phyloP scores from a whole-genome alignment of 2,113 vertebrate genomes.

The Aepyceros melampus region DNA sequence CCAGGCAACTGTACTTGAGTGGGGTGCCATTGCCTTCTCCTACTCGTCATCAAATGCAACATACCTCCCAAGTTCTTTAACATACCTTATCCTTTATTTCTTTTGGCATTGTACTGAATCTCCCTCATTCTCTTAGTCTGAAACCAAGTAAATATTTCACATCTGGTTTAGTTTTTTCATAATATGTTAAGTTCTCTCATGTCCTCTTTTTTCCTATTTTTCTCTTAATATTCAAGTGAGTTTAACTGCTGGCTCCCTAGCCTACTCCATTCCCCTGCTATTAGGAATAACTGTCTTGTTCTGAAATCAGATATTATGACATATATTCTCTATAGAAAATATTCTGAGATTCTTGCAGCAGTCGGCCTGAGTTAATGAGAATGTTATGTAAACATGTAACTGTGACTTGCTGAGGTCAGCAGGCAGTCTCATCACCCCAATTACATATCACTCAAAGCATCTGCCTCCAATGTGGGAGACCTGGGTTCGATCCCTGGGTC shows the following conservation, averaged over 20 bases:
- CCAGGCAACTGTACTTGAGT: too few relatives aligned
- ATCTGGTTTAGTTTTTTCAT: rapidly evolving
- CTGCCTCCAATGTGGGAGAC: too few relatives aligned
- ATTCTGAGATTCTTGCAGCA: rapidly evolving
- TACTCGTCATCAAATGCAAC: rapidly evolving
- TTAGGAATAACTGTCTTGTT: not conserved
- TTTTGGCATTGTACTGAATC: rapidly evolving
- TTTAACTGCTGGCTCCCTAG: not conserved
- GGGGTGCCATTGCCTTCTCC: too few relatives aligned
- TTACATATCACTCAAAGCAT: rapidly evolving
- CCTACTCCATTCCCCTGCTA: too few relatives aligned
- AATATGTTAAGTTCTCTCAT: rapidly evolving
- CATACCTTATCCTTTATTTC: rapidly evolving
- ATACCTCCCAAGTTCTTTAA: rapidly evolving
- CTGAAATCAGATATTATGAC: not conserved
- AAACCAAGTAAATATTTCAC: not conserved
- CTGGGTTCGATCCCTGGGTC: too few relatives aligned
- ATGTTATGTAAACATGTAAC: rapidly evolving
- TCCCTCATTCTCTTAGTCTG: rapidly evolving
- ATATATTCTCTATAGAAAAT: not conserved
- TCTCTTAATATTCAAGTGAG: not conserved
- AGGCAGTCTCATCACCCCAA: rapidly evolving
- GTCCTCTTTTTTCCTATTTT: not conserved
- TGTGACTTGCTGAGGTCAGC: not conserved
- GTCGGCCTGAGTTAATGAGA: rapidly evolving